A percentile compares a stretch with the other conserved stretches of the same genome.
Evolutionary conservation across 2,888 invertebrate species (phyloP).

Genomic region (Cylloceria caligata): DNA sequence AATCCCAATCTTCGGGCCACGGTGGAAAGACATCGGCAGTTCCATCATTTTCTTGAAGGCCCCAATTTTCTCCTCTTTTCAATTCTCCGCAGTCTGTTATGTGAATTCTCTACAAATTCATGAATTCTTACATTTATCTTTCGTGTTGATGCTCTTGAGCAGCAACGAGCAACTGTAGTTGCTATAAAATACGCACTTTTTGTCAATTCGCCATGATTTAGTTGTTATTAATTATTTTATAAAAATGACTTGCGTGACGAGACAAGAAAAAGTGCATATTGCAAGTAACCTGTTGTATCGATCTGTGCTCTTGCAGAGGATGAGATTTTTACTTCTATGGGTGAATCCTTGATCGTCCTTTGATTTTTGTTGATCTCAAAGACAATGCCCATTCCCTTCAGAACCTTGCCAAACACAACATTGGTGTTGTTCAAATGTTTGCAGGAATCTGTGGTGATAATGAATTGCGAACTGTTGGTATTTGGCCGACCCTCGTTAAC

Average conservation of each 20-base stretch:
- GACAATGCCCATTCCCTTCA: constrained; percentile 90
- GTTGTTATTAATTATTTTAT: too few relatives aligned
- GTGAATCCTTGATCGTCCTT: constrained; percentile 86
- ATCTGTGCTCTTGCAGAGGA: neutral
- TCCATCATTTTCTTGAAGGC: constrained; percentile 89
- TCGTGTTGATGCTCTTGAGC: neutral
- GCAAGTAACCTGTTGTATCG: neutral
- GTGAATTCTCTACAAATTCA: constrained; percentile 73
- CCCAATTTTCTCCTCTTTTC: constrained; percentile 87
- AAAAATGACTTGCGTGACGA: neutral
- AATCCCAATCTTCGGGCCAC: constrained; percentile 91
- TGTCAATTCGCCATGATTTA: neutral
- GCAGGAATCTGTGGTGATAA: constrained; percentile 92
- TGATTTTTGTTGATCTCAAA: constrained; percentile 89
- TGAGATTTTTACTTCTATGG: constrained; percentile 86
- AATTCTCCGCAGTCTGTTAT: constrained; percentile 90
- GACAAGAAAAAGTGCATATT: neutral
- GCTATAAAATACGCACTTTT: neutral
- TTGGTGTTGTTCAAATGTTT: constrained; percentile 92
- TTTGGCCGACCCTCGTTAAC: constrained; percentile 91
- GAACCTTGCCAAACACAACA: constrained; percentile 93
- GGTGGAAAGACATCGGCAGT: constrained; percentile 90
- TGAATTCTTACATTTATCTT: neutral
- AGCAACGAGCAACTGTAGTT: neutral
- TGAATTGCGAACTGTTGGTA: constrained; percentile 98